phyloP scores from a whole-genome alignment of 2,113 vertebrate species.

The Xenopus tropicalis region DNA sequence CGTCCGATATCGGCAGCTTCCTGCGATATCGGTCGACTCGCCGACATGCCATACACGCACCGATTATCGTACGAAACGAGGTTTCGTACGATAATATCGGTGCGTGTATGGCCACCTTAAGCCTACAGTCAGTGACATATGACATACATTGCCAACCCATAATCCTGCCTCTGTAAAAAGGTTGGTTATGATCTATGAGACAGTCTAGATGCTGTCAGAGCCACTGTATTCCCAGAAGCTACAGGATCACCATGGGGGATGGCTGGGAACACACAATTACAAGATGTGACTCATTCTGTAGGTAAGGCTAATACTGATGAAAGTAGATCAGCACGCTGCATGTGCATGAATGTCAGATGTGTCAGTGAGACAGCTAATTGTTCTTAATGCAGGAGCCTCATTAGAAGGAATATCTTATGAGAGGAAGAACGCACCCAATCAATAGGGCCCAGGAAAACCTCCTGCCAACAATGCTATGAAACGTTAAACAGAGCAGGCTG shows the following conservation, averaged over 20 bases:
- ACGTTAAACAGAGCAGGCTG: conserved; percentile 7
- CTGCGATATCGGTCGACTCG: too few species aligned
- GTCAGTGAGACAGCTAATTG: conserved; percentile 6
- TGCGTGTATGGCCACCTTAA: too few species aligned
- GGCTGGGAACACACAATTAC: neutral
- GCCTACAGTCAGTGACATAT: too few species aligned
- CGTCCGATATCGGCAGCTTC: too few species aligned
- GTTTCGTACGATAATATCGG: too few species aligned
- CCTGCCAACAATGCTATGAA: neutral
- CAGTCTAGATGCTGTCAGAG: too few species aligned
- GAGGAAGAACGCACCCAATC: neutral
- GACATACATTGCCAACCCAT: too few species aligned
- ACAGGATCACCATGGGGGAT: neutral
- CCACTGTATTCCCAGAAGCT: conserved; percentile 4
- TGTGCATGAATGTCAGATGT: conserved; percentile 15
- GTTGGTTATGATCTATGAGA: too few species aligned
- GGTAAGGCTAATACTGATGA: conserved; percentile 5
- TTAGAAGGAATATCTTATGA: conserved; percentile 21
- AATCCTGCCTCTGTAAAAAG: too few species aligned
- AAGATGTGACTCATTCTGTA: neutral
- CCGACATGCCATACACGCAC: too few species aligned
- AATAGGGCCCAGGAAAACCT: conserved; percentile 19
- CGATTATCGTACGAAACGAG: too few species aligned
- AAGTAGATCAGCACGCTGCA: neutral
- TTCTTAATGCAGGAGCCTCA: conserved; percentile 8